Conservation (phyloP, 1,140 invertebrate genomes). For the Sinonovacula constricta region DNA sequence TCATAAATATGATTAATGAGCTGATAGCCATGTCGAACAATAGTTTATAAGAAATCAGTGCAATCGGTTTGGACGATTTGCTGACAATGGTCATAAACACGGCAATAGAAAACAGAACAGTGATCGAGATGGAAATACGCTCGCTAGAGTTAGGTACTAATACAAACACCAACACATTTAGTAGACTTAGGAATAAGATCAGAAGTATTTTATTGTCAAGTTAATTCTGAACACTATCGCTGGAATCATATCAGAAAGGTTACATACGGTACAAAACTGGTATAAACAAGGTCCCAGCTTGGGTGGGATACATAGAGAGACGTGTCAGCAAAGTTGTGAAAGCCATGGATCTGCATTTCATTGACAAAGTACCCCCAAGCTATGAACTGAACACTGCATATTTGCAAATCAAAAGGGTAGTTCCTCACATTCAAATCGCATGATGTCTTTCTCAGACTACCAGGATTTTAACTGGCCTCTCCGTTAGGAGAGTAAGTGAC, state of each 20-base stretch:
- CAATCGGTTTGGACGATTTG: constrained; percentile 79
- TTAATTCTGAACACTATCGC: background rate
- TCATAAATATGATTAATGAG: background rate
- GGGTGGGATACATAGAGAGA: constrained; percentile 2
- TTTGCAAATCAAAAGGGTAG: constrained; percentile 30
- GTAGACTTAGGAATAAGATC: constrained; percentile 81
- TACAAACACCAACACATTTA: constrained; percentile 81
- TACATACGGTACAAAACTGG: background rate
- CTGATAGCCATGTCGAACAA: background rate
- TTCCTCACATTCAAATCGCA: constrained; percentile 6
- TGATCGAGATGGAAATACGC: constrained; percentile 81
- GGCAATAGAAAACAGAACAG: constrained; percentile 81
- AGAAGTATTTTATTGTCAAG: constrained; percentile 75
- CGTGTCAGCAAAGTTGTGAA: background rate
- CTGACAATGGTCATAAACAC: constrained; percentile 82
- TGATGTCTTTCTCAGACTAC: background rate
- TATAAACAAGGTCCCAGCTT: background rate
- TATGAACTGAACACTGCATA: background rate
- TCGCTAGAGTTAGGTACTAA: constrained; percentile 81
- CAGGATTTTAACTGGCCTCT: background rate
- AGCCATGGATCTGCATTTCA: background rate
- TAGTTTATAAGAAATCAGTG: constrained; percentile 48
- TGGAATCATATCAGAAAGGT: too few species aligned
- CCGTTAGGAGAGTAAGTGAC: background rate
- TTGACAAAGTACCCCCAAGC: background rate